These are phyloP conservation scores for Aphidius ervi DNA, from an alignment of 1,140 invertebrate species.

Conservation along the genomic window DNA sequence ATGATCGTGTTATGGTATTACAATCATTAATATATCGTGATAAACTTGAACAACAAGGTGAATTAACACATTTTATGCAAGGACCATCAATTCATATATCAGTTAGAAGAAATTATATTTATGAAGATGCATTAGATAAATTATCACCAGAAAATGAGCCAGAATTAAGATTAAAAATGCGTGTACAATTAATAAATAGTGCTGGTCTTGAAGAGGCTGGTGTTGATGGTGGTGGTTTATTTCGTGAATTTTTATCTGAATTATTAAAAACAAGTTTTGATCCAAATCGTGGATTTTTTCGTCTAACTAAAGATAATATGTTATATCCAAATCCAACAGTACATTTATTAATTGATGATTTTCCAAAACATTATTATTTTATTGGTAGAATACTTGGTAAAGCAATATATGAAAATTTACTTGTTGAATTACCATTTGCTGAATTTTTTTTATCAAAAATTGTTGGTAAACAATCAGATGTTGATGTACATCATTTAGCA, in stretches of 20 bases:
- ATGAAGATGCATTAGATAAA: conserved; percentile 96
- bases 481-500: conserved; percentile 90
- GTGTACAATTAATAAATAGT: conserved; percentile 86
- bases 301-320: conserved; percentile 86
- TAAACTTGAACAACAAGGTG: conserved; percentile 69
- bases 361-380: conserved; percentile 89
- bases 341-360: conserved; percentile 77
- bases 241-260: conserved; percentile 88
- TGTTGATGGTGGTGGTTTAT: conserved; percentile 92
- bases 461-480: conserved; percentile 70
- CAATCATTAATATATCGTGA: conserved; percentile 71
- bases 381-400: conserved; percentile 94
- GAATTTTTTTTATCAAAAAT: conserved; percentile 90
- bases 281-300: conserved; percentile 93
- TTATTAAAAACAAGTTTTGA: conserved; percentile 93
- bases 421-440: conserved; percentile 90
- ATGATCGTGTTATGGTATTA: conserved; percentile 80
- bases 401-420: conserved; percentile 90
- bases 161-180: conserved; percentile 77
- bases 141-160: conserved; percentile 87
- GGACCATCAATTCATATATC: conserved; percentile 74
- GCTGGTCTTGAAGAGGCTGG: conserved; percentile 91
- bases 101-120: conserved; percentile 86
- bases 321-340: conserved; percentile 95
- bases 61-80: conserved; percentile 68